These are phyloP conservation scores for Lonchura striata DNA, from an alignment of 2,113 vertebrate species.

Conservation along the genomic window DNA sequence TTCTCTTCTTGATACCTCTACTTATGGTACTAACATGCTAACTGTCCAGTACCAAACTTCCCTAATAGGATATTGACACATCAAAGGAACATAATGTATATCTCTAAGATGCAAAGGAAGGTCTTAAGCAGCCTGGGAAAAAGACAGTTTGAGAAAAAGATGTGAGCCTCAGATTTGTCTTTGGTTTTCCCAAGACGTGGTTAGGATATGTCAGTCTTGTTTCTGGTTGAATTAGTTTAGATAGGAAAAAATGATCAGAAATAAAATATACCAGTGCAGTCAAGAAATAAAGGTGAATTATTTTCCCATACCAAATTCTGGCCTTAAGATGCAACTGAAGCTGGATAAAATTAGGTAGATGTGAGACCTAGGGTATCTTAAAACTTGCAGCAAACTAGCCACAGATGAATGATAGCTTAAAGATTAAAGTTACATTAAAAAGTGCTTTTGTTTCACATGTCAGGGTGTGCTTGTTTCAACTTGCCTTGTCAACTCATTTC, in stretches of 20 bases:
- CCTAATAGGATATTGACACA: neutral
- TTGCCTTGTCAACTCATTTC: neutral
- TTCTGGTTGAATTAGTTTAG: neutral
- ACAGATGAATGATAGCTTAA: neutral
- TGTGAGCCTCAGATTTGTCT: neutral
- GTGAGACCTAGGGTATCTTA: neutral
- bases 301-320: neutral
- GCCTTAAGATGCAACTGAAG: neutral
- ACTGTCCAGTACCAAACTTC: neutral
- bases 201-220: neutral
- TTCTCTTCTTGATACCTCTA: neutral
- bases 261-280: neutral
- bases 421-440: neutral
- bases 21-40: fast-evolving
- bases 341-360: neutral
- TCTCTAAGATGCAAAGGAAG: neutral
- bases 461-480: neutral
- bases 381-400: neutral
- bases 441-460: neutral
- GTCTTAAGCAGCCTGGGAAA: neutral
- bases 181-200: neutral
- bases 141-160: neutral
- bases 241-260: neutral
- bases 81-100: neutral
- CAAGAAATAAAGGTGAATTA: neutral